Percentiles rank a stretch among this genome's conserved stretches.
These are phyloP conservation scores for Procambarus virginalis DNA, from an alignment of 1,140 invertebrate genomes.

Conservation along the genomic window DNA sequence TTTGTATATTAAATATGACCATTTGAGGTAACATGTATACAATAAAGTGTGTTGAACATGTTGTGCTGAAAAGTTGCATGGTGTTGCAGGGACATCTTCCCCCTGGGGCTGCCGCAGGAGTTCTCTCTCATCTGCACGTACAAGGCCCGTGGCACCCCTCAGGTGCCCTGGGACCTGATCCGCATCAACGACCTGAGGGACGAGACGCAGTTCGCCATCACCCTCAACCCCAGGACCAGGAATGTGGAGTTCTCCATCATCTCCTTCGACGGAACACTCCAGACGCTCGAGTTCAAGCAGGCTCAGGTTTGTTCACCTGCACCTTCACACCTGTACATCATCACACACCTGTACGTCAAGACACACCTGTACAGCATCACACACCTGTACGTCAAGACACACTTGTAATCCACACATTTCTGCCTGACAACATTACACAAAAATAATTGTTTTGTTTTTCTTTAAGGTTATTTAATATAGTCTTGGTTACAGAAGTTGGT, in stretches of 20 bases:
- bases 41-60: too few relatives aligned
- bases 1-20: too few relatives aligned
- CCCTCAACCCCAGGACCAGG: constrained; percentile 80
- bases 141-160: constrained; percentile 78
- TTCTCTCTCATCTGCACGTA: constrained; percentile 84
- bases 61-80: not conserved
- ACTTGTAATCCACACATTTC: too few relatives aligned
- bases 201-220: constrained; percentile 81
- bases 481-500: too few relatives aligned
- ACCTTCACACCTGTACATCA: too few relatives aligned
- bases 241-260: constrained; percentile 80
- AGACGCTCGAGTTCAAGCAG: constrained; percentile 79
- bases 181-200: constrained; percentile 79
- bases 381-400: too few relatives aligned
- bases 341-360: not conserved
- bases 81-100: constrained; percentile 79
- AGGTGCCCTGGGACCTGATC: constrained; percentile 82
- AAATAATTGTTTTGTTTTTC: too few relatives aligned
- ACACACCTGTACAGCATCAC: too few relatives aligned
- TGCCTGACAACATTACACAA: too few relatives aligned
- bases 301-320: constrained; percentile 75
- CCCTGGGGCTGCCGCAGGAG: constrained; percentile 81
- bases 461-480: too few relatives aligned
- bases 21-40: too few relatives aligned
- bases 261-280: constrained; percentile 78